A percentile compares a stretch with the other conserved stretches of the same genome.
phyloP scores from a whole-genome alignment of 1,140 invertebrate genomes.

The Nixonia krombeini region DNA sequence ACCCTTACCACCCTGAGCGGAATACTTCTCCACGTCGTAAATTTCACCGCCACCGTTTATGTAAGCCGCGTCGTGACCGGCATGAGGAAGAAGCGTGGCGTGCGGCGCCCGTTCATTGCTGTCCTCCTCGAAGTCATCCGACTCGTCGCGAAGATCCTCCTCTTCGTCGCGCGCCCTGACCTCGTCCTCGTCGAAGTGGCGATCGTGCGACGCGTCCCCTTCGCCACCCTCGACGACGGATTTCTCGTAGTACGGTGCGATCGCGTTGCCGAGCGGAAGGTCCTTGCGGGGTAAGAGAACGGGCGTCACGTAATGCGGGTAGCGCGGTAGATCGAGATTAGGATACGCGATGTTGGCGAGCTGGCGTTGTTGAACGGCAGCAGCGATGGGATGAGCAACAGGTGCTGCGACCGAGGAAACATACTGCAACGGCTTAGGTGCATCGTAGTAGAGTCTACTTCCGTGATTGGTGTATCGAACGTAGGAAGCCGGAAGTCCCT shows the following conservation, averaged over 20 bases:
- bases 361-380: conserved; percentile 1
- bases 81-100: conserved; percentile 15
- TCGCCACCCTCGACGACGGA: not conserved
- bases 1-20: conserved; percentile 72
- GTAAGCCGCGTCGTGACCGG: conserved; percentile 40
- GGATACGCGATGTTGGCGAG: conserved; percentile 16
- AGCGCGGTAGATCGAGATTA: conserved; percentile 2
- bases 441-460: conserved; percentile 43
- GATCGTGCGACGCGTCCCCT: not conserved
- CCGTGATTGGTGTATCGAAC: conserved; percentile 64
- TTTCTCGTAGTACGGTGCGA: conserved; percentile 27
- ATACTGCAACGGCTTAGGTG: conserved; percentile 51
- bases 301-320: conserved; percentile 7
- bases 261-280: not conserved
- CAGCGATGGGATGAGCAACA: conserved; percentile 41
- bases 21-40: conserved; percentile 73
- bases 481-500: conserved; percentile 57
- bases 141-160: conserved; percentile 9
- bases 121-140: not conserved
- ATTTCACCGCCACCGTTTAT: conserved; percentile 72
- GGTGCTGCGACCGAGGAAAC: conserved; percentile 41
- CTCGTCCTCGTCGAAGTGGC: conserved; percentile 5
- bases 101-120: not conserved
- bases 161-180: conserved; percentile 6
- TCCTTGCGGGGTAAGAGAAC: not conserved